A percentile compares a stretch with the other conserved stretches of the same genome.
Evolutionary conservation across 2,113 vertebrate species (phyloP).

Genomic region (Catharus minimus): DNA sequence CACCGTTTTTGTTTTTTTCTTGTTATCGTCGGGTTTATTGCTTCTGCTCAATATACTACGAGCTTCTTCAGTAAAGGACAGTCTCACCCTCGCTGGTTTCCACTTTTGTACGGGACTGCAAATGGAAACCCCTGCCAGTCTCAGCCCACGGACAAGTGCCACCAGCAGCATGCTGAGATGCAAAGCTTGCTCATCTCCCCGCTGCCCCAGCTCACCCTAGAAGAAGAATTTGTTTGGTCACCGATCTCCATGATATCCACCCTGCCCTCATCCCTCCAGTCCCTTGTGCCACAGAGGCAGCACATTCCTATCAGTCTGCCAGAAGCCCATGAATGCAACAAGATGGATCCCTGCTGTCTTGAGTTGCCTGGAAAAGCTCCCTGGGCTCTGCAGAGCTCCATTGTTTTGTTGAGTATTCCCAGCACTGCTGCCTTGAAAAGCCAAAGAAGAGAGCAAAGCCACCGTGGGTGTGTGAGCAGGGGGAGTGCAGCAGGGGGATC

Average conservation of each 20-base stretch:
- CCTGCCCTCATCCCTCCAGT: neutral
- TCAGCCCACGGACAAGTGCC: neutral
- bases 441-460: constrained; percentile 37
- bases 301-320: neutral
- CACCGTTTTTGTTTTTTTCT: constrained; percentile 47
- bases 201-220: neutral
- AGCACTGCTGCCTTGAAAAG: neutral
- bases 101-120: constrained; percentile 37
- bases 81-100: constrained; percentile 50
- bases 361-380: neutral
- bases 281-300: constrained; percentile 1
- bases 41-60: constrained; percentile 74
- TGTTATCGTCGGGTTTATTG: constrained; percentile 67
- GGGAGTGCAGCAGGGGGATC: neutral
- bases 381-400: neutral
- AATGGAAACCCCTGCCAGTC: constrained; percentile 9
- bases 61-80: constrained; percentile 71
- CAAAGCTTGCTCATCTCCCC: constrained; percentile 26
- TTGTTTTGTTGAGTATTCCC: constrained; percentile 1
- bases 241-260: neutral
- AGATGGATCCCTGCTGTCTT: neutral
- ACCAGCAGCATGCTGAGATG: neutral
- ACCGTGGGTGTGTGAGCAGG: neutral
- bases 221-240: constrained; percentile 43
- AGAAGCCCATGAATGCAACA: neutral